Conservation (phyloP, 2,113 vertebrate genomes). For the Triplophysa rosa region DNA sequence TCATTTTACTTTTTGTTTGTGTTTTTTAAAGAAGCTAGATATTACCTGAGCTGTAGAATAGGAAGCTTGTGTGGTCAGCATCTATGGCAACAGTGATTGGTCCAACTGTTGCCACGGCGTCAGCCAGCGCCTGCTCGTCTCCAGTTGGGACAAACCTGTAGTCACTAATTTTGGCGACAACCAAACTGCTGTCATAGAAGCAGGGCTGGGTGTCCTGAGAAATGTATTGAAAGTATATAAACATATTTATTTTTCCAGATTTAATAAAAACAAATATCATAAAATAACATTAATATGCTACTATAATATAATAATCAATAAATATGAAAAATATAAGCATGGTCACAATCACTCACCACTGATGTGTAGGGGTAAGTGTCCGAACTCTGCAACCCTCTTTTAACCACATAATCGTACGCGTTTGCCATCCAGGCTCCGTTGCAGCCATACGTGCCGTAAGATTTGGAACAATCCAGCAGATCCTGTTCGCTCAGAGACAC, state of each 20-base stretch:
- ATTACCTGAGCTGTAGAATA: conserved; percentile 78
- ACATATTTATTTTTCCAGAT: background rate
- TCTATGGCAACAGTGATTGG: conserved; percentile 78
- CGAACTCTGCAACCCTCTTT: conserved; percentile 69
- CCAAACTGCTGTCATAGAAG: conserved; percentile 68
- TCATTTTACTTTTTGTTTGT: background rate
- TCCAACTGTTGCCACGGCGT: conserved; percentile 74
- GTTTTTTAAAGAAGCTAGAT: background rate
- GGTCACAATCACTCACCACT: conserved; percentile 56
- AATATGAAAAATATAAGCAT: no score
- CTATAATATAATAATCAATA: no score
- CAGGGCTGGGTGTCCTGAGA: conserved; percentile 74
- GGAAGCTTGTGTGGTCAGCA: conserved; percentile 74
- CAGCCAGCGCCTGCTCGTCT: conserved; percentile 75
- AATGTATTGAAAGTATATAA: conserved; percentile 3
- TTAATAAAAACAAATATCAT: no score
- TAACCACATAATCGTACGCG: conserved; percentile 75
- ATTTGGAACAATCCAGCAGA: conserved; percentile 76
- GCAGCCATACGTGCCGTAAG: conserved; percentile 75
- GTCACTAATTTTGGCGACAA: conserved; percentile 70
- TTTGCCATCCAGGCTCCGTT: conserved; percentile 78
- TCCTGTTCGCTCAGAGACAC: conserved; percentile 78
- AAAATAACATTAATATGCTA: no score
- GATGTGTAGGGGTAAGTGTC: conserved; percentile 75
- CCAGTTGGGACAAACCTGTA: conserved; percentile 74